Conservation (phyloP, 2,113 vertebrate species). For the Tyrannus savana region DNA sequence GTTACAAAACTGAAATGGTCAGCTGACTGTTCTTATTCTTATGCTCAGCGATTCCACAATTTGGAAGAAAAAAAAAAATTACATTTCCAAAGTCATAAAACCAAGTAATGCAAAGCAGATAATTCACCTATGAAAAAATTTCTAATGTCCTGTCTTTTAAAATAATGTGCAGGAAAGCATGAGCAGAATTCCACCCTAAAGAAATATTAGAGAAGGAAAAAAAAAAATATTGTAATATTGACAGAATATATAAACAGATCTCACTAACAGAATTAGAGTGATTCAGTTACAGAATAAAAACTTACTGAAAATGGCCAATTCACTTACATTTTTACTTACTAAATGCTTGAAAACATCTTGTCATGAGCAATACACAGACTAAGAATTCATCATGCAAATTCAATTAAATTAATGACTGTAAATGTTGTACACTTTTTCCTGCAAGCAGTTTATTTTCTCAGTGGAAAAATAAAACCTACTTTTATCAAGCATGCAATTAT, state of each 20-base stretch:
- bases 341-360: neutral
- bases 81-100: neutral
- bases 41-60: neutral
- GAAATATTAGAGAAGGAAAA: neutral
- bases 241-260: neutral
- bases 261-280: neutral
- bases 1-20: neutral
- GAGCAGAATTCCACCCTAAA: neutral
- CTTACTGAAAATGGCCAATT: neutral
- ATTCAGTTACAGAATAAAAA: neutral
- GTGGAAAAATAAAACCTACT: neutral
- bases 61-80: neutral
- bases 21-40: neutral
- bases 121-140: neutral
- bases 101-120: neutral
- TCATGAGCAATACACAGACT: neutral
- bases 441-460: conserved; percentile 15
- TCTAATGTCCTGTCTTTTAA: neutral
- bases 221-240: neutral
- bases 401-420: neutral
- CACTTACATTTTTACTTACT: neutral
- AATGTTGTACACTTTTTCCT: neutral
- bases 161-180: neutral
- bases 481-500: neutral
- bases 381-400: neutral